Evolutionary conservation across 2,113 vertebrate species (phyloP).

Genomic region (Rhagologus leucostigma): DNA sequence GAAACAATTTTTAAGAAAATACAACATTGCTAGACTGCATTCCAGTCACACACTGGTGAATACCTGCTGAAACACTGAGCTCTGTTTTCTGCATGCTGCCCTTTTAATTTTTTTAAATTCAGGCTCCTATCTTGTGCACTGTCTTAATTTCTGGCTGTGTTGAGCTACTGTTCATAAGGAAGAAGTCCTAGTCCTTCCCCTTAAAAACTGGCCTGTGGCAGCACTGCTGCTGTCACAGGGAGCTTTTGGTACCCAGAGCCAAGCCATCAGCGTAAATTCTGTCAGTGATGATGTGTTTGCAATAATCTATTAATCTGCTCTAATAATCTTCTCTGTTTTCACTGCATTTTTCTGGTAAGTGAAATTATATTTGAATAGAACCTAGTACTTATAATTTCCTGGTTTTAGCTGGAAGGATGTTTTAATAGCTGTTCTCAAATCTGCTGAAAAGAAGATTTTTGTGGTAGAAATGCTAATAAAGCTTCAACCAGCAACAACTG

Average conservation of each 20-base stretch:
- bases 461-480: constrained; percentile 11
- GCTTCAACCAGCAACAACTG: not conserved
- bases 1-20: not conserved
- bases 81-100: not conserved
- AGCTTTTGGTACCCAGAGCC: not conserved
- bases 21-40: not conserved
- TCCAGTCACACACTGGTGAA: not conserved
- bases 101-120: not conserved
- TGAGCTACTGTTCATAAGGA: not conserved
- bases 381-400: not conserved
- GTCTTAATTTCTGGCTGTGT: not conserved
- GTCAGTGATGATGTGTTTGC: not conserved
- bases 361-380: not conserved
- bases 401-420: not conserved
- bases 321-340: not conserved
- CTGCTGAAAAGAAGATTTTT: constrained; percentile 16
- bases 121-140: not conserved
- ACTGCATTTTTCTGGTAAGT: not conserved
- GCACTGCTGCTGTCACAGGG: not conserved
- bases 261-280: not conserved
- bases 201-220: accelerated
- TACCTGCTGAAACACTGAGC: not conserved
- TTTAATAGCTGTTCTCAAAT: constrained; percentile 12
- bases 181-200: not conserved
- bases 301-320: not conserved